Conservation (phyloP, 1,140 invertebrate species). For the Paraescarpia echinospica region DNA sequence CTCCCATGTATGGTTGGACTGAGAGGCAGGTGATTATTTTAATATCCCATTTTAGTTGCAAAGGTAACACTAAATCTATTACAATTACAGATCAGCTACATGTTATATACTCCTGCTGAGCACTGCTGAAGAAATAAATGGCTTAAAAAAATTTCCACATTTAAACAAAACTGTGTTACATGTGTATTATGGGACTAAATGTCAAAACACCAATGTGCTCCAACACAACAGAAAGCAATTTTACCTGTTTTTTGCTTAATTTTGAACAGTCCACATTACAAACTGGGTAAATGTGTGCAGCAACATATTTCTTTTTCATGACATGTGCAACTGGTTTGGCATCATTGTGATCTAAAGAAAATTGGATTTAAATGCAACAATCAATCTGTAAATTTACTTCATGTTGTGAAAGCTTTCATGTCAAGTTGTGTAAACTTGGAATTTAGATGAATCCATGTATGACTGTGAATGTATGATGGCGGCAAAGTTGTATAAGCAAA, state of each 20-base stretch:
- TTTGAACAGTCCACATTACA: not conserved
- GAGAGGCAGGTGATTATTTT: no score
- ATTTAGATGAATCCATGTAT: not conserved
- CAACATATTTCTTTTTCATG: not conserved
- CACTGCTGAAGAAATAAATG: not conserved
- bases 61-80: not conserved
- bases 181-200: not conserved
- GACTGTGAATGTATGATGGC: not conserved
- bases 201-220: no score
- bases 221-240: no score
- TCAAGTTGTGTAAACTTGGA: not conserved
- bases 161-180: not conserved
- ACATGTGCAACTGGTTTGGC: not conserved
- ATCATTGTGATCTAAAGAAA: no score
- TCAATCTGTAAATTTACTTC: not conserved
- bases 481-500: not conserved
- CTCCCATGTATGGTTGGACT: not conserved
- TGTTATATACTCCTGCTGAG: not conserved
- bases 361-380: no score
- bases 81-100: not conserved
- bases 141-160: not conserved
- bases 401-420: not conserved
- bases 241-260: no score
- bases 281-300: not conserved
- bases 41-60: not conserved